These are phyloP conservation scores for Amblyornis subalaris DNA, from an alignment of 2,113 vertebrate species.

Conservation along the genomic window DNA sequence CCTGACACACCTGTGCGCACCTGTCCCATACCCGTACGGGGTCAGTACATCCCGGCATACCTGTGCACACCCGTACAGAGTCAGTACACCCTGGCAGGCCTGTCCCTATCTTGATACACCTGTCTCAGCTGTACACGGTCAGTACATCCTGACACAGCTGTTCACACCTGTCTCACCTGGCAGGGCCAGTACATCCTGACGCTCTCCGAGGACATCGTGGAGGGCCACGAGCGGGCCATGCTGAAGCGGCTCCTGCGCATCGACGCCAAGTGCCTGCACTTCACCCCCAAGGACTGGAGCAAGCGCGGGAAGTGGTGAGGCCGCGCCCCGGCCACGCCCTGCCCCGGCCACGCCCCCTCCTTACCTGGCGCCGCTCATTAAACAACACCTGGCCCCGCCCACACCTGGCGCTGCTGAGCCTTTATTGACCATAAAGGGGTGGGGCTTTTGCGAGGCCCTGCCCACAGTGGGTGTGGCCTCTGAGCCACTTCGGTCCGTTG, in stretches of 20 bases:
- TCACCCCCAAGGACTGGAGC: background rate
- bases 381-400: background rate
- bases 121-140: no score
- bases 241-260: background rate
- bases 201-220: background rate
- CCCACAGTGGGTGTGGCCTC: background rate
- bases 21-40: background rate
- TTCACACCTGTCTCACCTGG: background rate
- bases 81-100: background rate
- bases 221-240: background rate
- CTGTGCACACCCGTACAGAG: background rate
- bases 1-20: no score
- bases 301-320: background rate
- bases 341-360: background rate
- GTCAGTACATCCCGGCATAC: no score
- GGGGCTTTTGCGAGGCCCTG: fast-evolving
- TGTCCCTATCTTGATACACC: no score
- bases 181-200: background rate
- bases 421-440: background rate
- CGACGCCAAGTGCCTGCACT: background rate
- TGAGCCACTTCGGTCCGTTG: background rate
- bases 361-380: background rate
- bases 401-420: background rate
- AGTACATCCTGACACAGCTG: background rate
- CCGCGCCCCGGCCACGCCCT: background rate